Evolutionary conservation across 2,888 invertebrate genomes (phyloP), one percentile per base, ranked within the genome.

Genomic region (Andricus curvator): DNA sequence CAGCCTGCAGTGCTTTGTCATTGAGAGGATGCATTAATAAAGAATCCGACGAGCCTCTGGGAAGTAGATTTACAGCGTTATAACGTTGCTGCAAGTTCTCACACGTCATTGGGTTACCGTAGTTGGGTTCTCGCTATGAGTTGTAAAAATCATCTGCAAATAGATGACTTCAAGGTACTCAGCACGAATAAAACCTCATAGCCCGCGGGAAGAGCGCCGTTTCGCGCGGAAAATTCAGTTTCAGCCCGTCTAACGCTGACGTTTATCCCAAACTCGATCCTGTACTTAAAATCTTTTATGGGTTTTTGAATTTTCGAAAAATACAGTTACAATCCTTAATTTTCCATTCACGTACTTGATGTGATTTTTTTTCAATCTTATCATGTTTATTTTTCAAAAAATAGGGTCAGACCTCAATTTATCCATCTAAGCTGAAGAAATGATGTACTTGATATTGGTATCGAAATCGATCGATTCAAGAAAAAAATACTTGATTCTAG

Each of bases 21-120:
- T 74, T 56, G 51, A 33, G 74, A 74, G 74, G 74, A 74, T 74
- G 51, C 13, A 51, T 74, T 74, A 74, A 56, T 33, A 74, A 74
- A 70, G 25, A 56, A 74, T 37, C n/a, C 33, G 74, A 74, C 56
- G 74, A 33, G 74, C 48, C 74, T 33, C 29, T 74, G 56, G 74
- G n/a, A 74, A 74, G 74, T 56, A 51, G 74, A 74, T 74, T 74
- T 74, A 74, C 74, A 74, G 56, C 51, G 74, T 74, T 74, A 29
- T 74, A 74, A 56, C 48, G 33, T 74, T 33, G 33, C 56, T 67
- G 22, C 62, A 68, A 80, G 83, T 84, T 83, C 82, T 83, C 82
- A 83, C 82, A 83, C 82, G 83, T 84, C 83, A 83, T 83, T 81
- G 70, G 81, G 81, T 84, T 83, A 82, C 79, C 82, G 80, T 83